phyloP scores from a whole-genome alignment of 1,140 invertebrate species.

The Drosophila carrolli region DNA sequence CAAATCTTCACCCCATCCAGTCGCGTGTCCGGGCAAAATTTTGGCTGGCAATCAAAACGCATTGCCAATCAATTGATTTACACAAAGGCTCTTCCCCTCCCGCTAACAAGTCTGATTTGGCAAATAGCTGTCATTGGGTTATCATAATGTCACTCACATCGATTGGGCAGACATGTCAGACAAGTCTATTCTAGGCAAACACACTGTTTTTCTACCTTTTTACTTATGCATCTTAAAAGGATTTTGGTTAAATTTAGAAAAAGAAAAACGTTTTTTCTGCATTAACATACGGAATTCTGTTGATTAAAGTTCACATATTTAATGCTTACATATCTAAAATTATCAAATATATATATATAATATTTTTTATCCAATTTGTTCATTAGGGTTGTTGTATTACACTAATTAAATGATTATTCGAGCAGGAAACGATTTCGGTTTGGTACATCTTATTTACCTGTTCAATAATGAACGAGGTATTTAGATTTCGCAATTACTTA shows the following conservation, averaged over 20 bases:
- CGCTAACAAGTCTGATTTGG: constrained; percentile 62
- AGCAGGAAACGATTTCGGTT: no score
- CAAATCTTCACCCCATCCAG: constrained; percentile 12
- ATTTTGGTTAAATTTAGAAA: neutral
- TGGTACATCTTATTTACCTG: neutral
- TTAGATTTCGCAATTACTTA: constrained; percentile 4
- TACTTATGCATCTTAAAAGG: neutral
- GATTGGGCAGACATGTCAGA: constrained; percentile 41
- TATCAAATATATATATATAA: no score
- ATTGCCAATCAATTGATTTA: constrained; percentile 80
- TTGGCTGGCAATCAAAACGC: constrained; percentile 76
- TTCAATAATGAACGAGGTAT: neutral
- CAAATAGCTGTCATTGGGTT: constrained; percentile 73
- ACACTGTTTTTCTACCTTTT: neutral
- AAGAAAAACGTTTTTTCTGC: no score
- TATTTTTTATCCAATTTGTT: no score
- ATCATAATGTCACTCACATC: constrained; percentile 65
- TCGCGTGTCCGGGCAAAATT: constrained; percentile 66
- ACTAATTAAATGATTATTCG: no score
- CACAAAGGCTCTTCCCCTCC: constrained; percentile 36
- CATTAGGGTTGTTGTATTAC: no score
- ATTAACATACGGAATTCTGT: no score
- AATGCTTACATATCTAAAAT: no score
- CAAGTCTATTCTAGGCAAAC: constrained; percentile 32
- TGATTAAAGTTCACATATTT: no score